Percentiles rank a stretch among this genome's conserved stretches.
phyloP scores from a whole-genome alignment of 2,888 invertebrate species.

The Dastarcus helophoroides region DNA sequence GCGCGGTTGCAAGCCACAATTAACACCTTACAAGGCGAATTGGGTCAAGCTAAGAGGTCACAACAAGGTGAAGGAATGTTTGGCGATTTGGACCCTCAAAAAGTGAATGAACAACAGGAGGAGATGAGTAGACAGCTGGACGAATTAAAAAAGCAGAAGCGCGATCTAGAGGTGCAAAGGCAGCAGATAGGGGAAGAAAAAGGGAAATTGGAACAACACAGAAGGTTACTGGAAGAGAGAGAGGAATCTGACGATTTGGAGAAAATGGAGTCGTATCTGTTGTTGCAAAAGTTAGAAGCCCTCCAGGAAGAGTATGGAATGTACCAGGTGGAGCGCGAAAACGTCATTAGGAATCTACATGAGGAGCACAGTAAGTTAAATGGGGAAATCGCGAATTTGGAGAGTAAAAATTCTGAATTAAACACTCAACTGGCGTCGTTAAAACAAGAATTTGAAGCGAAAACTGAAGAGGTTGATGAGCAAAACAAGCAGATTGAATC shows the following conservation, averaged over 20 bases:
- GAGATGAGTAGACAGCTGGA: constrained; percentile 25
- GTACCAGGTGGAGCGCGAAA: background rate
- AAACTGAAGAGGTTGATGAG: no score
- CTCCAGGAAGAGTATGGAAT: background rate
- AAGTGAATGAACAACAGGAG: constrained; percentile 39
- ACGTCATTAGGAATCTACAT: background rate
- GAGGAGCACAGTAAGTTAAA: background rate
- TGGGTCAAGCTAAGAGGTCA: constrained; percentile 25
- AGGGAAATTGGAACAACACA: background rate
- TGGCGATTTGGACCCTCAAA: constrained; percentile 19
- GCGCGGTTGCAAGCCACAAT: constrained; percentile 17
- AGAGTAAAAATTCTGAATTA: background rate
- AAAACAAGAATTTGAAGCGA: no score
- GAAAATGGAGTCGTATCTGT: no score
- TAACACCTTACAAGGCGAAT: constrained; percentile 14
- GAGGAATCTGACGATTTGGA: background rate
- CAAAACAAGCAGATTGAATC: no score
- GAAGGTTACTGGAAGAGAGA: background rate
- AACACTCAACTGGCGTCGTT: no score
- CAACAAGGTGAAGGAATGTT: constrained; percentile 1
- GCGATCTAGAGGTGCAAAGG: constrained; percentile 1
- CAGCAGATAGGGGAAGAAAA: background rate
- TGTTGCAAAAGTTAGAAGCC: background rate
- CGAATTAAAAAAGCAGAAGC: constrained; percentile 5
- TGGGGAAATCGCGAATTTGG: no score